phyloP scores from a whole-genome alignment of 2,888 invertebrate species.

The Cosmopolites sordidus region DNA sequence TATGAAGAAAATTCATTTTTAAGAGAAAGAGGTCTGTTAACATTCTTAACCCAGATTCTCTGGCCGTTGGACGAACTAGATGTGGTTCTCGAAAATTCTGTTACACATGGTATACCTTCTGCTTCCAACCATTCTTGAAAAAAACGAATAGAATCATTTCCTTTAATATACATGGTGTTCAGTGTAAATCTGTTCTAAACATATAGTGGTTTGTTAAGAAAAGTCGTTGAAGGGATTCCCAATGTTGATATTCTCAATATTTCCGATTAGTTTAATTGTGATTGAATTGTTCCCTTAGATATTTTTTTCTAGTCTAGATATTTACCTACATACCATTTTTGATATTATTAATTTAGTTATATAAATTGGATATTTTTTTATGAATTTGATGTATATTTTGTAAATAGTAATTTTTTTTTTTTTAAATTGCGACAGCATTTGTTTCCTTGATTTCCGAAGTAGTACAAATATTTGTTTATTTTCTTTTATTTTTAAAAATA shows the following conservation, averaged over 20 bases:
- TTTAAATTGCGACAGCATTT: background rate
- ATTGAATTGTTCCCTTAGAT: constrained; percentile 13
- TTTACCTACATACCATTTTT: constrained; percentile 12
- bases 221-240: too few species aligned
- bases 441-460: background rate
- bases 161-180: constrained; percentile 13
- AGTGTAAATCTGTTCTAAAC: constrained; percentile 8
- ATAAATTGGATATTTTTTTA: constrained; percentile 12
- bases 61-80: constrained; percentile 87
- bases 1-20: constrained; percentile 96
- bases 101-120: constrained; percentile 63
- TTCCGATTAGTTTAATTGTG: constrained; percentile 7
- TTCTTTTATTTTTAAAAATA: too few species aligned
- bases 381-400: constrained; percentile 22
- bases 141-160: background rate
- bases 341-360: constrained; percentile 23
- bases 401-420: constrained; percentile 12
- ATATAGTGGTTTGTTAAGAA: background rate
- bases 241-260: too few species aligned
- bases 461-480: background rate
- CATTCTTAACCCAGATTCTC: constrained; percentile 85
- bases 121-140: constrained; percentile 34
- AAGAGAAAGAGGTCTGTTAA: constrained; percentile 77
- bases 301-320: constrained; percentile 17
- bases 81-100: constrained; percentile 80